A percentile compares a stretch with the other conserved stretches of the same genome.
Conservation (phyloP, 2,797 vertebrate species). For the Pitangus sulphuratus region DNA sequence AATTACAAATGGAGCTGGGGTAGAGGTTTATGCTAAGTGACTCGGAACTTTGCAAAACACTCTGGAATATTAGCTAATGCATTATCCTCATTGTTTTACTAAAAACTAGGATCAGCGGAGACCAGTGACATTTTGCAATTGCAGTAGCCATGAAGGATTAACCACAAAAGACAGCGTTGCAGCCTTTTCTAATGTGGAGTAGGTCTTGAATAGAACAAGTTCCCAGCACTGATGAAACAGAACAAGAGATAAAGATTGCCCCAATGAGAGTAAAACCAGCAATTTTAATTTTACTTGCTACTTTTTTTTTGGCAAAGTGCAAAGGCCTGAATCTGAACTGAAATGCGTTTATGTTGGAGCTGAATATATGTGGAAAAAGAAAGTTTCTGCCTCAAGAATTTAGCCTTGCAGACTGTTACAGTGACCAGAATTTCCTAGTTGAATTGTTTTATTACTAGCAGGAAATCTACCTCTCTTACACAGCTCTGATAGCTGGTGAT, state of each 20-base stretch:
- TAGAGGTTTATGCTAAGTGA: background rate
- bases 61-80: background rate
- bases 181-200: background rate
- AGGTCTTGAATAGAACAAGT: background rate
- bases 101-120: background rate
- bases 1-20: background rate
- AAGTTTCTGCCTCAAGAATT: background rate
- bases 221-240: background rate
- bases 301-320: background rate
- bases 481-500: background rate
- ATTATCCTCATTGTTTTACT: background rate
- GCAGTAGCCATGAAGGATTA: background rate
- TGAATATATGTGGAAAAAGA: background rate
- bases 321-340: background rate
- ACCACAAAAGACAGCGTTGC: background rate
- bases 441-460: background rate
- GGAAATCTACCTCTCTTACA: background rate
- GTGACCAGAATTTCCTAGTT: background rate
- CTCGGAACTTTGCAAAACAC: background rate
- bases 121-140: background rate
- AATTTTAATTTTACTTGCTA: background rate
- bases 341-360: background rate
- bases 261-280: background rate
- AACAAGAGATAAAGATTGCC: background rate
- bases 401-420: background rate